Evolutionary conservation across 2,888 invertebrate genomes (phyloP).

Genomic region (Pristionchus exspectatus): DNA sequence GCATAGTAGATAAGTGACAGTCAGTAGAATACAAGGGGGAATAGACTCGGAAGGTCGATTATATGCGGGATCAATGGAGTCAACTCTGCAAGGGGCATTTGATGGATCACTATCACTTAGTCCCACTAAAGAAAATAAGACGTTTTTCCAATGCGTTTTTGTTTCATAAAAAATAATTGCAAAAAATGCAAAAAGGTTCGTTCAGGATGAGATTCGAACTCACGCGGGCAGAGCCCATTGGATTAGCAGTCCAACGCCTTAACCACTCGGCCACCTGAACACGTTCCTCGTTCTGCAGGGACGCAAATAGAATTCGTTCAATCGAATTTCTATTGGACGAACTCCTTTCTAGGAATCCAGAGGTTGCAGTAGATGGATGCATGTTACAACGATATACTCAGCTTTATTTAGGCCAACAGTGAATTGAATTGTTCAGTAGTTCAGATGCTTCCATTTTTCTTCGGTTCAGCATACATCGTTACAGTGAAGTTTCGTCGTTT

Average conservation of each 20-base stretch:
- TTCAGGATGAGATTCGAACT: constrained; percentile 78
- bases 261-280: constrained; percentile 79
- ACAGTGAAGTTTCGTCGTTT: not conserved
- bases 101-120: not conserved
- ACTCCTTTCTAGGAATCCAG: not conserved
- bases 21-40: constrained; percentile 8
- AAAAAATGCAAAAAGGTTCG: constrained; percentile 57
- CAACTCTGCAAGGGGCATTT: not conserved
- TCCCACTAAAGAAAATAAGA: too few relatives aligned
- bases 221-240: constrained; percentile 79
- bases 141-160: too few relatives aligned
- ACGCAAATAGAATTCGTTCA: not conserved
- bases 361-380: too few relatives aligned
- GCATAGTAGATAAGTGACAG: constrained; percentile 44
- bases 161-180: too few relatives aligned
- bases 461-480: not conserved
- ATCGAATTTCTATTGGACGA: not conserved
- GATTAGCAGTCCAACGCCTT: constrained; percentile 79
- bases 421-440: too few relatives aligned
- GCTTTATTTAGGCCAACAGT: too few relatives aligned
- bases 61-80: not conserved
- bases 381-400: too few relatives aligned
- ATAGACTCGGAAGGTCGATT: constrained; percentile 25
- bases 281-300: not conserved
- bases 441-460: too few relatives aligned